These are phyloP conservation scores for Centruroides sculpturatus DNA, from an alignment of 1,140 invertebrate genomes.

Conservation along the genomic window DNA sequence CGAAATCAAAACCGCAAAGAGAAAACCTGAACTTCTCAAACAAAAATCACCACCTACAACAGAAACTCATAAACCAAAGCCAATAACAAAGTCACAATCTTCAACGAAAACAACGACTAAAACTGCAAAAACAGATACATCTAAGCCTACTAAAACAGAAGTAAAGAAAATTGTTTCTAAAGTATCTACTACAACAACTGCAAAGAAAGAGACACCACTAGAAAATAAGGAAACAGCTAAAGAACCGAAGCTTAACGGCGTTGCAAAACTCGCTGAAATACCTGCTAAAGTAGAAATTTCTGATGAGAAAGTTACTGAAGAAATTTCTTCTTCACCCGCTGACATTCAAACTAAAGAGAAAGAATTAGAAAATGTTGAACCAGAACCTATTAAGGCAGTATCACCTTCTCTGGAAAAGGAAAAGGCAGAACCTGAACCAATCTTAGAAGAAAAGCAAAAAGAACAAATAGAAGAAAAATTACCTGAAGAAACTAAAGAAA, in stretches of 20 bases:
- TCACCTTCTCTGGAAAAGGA: not conserved
- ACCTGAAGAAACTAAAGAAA: not conserved
- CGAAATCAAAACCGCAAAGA: slow-evolving; percentile 4
- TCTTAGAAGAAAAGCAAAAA: not conserved
- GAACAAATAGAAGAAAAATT: not conserved
- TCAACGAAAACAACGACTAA: no score
- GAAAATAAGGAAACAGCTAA: not conserved
- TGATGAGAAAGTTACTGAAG: not conserved
- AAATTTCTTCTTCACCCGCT: not conserved
- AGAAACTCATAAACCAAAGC: not conserved
- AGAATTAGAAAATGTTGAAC: not conserved
- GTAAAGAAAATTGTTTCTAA: not conserved
- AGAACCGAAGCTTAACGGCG: not conserved
- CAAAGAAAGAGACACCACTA: not conserved
- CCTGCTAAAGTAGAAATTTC: not conserved
- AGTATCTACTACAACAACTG: not conserved
- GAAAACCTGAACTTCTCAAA: not conserved
- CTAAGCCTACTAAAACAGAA: slow-evolving; percentile 1
- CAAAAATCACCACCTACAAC: slow-evolving; percentile 7
- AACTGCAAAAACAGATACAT: not conserved
- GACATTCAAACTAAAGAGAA: not conserved
- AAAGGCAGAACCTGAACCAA: not conserved
- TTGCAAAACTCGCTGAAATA: not conserved
- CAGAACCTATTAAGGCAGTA: not conserved
- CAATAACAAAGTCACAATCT: no score